Percentiles rank a stretch among this genome's conserved stretches.
phyloP scores from a whole-genome alignment of 2,113 vertebrate genomes.

The Nettapus auritus region DNA sequence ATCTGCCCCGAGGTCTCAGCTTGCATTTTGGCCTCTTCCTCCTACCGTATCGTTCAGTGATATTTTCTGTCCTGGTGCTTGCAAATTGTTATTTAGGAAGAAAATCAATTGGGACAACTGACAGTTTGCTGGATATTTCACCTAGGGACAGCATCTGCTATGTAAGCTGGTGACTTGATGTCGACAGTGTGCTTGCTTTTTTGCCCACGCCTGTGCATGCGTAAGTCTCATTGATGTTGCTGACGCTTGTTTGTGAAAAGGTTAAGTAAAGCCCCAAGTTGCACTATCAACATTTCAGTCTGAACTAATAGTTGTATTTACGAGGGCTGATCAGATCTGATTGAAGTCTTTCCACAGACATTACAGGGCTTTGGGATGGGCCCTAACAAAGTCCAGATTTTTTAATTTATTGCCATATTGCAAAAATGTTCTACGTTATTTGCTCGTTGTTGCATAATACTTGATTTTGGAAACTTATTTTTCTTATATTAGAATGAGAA shows the following conservation, averaged over 20 bases:
- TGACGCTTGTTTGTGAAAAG: background rate
- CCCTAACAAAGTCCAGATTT: background rate
- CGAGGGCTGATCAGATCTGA: background rate
- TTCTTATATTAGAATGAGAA: background rate
- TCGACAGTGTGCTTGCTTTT: background rate
- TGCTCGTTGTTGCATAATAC: background rate
- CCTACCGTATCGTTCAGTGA: background rate
- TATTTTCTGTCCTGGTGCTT: background rate
- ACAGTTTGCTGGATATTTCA: background rate
- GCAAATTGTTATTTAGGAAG: background rate
- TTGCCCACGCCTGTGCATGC: background rate
- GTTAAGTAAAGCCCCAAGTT: background rate
- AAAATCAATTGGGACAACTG: background rate
- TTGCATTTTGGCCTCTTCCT: background rate
- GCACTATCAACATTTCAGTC: background rate
- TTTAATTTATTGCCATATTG: background rate
- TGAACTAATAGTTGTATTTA: background rate
- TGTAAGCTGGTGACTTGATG: background rate
- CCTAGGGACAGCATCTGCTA: background rate
- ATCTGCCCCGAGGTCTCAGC: background rate
- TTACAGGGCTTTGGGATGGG: background rate
- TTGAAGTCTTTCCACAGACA: background rate
- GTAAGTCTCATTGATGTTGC: background rate
- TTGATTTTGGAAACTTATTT: background rate
- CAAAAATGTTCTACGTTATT: background rate